Conservation (phyloP, 2,113 vertebrate genomes). For the Scomber scombrus region DNA sequence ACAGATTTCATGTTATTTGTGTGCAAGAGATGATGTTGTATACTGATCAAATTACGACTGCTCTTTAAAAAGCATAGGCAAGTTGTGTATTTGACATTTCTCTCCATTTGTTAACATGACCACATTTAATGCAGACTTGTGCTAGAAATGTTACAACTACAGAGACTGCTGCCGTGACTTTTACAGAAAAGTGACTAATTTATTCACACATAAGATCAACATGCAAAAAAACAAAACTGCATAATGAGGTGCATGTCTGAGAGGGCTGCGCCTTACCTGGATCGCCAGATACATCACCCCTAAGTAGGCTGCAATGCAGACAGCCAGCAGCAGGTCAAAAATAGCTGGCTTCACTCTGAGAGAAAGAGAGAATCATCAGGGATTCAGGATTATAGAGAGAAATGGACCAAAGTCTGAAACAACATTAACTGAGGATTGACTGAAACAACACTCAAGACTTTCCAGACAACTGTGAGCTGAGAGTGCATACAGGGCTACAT, state of each 20-base stretch:
- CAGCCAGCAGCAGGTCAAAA: conserved; percentile 96
- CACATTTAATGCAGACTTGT: too few species aligned
- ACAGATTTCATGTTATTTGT: too few species aligned
- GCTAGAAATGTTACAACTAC: too few species aligned
- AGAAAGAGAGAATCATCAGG: neutral
- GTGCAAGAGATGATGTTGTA: too few species aligned
- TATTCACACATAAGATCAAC: too few species aligned
- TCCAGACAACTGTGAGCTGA: neutral
- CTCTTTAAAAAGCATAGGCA: too few species aligned
- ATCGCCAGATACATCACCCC: conserved; percentile 94
- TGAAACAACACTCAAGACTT: neutral
- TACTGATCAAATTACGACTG: neutral
- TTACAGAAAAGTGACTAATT: neutral
- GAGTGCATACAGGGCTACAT: neutral
- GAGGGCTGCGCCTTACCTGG: conserved; percentile 85
- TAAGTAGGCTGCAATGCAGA: conserved; percentile 96
- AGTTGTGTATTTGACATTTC: neutral
- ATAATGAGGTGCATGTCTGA: neutral
- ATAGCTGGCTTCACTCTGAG: conserved; percentile 97
- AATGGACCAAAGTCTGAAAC: neutral
- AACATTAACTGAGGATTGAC: neutral
- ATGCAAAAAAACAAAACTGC: neutral
- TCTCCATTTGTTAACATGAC: neutral
- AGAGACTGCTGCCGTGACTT: too few species aligned
- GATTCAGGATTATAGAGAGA: neutral